Percentiles rank a stretch among this genome's conserved stretches.
phyloP scores from a whole-genome alignment of 1,140 invertebrate genomes.

The Neodiprion fabricii region DNA sequence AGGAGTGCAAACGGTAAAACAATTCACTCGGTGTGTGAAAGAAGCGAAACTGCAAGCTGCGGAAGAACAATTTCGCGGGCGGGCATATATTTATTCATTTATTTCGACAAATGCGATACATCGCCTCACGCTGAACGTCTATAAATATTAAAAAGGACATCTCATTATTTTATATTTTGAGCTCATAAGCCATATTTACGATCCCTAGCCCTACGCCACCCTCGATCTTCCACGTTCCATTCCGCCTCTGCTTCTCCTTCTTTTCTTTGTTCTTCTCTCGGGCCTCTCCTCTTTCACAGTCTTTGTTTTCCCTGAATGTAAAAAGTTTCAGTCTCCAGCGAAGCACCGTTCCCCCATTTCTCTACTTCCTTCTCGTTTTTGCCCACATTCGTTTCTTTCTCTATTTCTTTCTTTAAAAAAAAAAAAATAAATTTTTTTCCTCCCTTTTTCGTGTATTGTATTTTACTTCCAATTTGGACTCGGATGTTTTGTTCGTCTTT shows the following conservation, averaged over 20 bases:
- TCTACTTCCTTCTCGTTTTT: neutral
- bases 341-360: neutral
- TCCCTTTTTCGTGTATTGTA: constrained; percentile 9
- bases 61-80: neutral
- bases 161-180: constrained; percentile 51
- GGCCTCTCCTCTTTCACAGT: neutral
- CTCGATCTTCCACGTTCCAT: neutral
- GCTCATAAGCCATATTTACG: constrained; percentile 50
- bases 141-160: constrained; percentile 46
- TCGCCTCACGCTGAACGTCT: constrained; percentile 21
- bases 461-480: constrained; percentile 35
- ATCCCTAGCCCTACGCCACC: constrained; percentile 22
- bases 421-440: neutral
- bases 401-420: neutral
- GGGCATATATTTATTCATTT: constrained; percentile 30
- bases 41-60: neutral
- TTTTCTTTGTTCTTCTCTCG: neutral
- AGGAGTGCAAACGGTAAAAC: too few relatives aligned
- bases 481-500: constrained; percentile 19
- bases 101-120: constrained; percentile 19
- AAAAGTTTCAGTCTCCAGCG: constrained; percentile 34
- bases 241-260: constrained; percentile 6
- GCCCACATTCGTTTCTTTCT: neutral
- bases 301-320: constrained; percentile 26
- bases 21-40: too few relatives aligned